phyloP scores from a whole-genome alignment of 2,113 vertebrate species.

The Gulo gulo region DNA sequence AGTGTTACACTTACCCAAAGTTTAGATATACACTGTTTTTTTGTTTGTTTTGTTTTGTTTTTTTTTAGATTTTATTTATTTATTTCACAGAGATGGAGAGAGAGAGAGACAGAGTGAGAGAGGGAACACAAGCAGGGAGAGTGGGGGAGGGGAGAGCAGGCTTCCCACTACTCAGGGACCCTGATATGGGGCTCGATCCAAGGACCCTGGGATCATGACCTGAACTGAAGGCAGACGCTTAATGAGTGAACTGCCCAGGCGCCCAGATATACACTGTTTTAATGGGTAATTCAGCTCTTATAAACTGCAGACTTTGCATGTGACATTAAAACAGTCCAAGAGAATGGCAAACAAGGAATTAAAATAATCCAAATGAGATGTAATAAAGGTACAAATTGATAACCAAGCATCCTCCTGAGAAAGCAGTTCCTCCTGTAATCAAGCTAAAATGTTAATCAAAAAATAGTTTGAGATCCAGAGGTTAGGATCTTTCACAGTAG shows the following conservation, averaged over 20 bases:
- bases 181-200: too few species aligned
- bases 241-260: too few species aligned
- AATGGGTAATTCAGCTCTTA: background rate
- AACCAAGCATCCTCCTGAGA: slow-evolving; percentile 36
- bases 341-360: slow-evolving; percentile 40
- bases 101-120: too few species aligned
- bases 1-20: background rate
- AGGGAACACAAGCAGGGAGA: too few species aligned
- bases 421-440: background rate
- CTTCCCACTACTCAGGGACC: too few species aligned
- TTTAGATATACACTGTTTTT: background rate
- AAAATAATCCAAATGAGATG: slow-evolving; percentile 18
- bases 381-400: slow-evolving; percentile 54
- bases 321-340: slow-evolving; percentile 28
- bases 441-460: slow-evolving; percentile 62
- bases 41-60: too few species aligned
- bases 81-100: too few species aligned
- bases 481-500: slow-evolving; percentile 28
- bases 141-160: too few species aligned
- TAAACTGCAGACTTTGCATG: slow-evolving; percentile 18
- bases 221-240: too few species aligned
- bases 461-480: slow-evolving; percentile 29
- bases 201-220: too few species aligned
- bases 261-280: background rate
- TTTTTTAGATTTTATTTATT: too few species aligned